Conservation (phyloP, 2,797 vertebrate genomes). For the Rhincodon typus region DNA sequence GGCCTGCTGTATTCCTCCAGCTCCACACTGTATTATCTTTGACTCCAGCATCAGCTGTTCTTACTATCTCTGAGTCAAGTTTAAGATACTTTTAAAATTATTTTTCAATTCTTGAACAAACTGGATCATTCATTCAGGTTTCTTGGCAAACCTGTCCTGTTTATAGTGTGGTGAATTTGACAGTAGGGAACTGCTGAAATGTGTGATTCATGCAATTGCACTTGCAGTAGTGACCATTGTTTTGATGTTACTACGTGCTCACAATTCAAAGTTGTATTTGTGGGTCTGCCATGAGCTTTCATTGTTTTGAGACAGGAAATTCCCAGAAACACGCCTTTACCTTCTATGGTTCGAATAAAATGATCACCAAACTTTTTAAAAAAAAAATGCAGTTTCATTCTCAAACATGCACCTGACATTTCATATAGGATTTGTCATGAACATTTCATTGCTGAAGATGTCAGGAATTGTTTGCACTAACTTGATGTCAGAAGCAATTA, state of each 20-base stretch:
- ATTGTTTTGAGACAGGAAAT: neutral
- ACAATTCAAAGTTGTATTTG: neutral
- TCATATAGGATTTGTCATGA: no score
- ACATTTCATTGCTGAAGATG: neutral
- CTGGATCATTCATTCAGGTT: neutral
- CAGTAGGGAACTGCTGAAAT: neutral
- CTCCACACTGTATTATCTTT: no score
- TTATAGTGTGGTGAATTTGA: neutral
- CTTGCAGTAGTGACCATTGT: neutral
- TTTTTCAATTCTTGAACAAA: neutral
- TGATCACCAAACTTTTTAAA: neutral
- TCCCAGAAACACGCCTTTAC: neutral
- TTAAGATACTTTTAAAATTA: no score
- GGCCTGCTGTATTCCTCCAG: no score
- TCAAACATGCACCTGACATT: no score
- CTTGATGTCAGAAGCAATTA: neutral
- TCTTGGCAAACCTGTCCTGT: neutral
- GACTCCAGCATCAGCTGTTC: no score
- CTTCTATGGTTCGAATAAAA: neutral
- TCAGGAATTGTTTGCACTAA: neutral
- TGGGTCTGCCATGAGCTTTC: neutral
- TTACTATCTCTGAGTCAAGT: no score
- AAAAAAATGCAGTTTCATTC: no score
- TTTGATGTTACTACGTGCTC: neutral
- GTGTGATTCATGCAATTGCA: neutral